These are phyloP conservation scores for Danio albolineatus DNA, from an alignment of 2,797 vertebrate genomes.

Conservation along the genomic window DNA sequence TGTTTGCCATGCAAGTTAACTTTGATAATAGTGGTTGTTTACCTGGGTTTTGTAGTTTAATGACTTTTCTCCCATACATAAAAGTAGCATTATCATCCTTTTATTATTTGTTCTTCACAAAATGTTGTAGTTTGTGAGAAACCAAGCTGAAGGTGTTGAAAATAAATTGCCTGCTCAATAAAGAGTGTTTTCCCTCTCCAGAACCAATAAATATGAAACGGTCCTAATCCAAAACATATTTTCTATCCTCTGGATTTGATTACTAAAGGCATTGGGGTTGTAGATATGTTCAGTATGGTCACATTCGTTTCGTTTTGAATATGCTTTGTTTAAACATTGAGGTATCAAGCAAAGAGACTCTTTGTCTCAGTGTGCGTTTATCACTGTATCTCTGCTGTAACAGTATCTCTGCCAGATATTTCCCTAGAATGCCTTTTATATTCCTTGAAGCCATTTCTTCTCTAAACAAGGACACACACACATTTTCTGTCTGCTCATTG, in stretches of 20 bases:
- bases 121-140: constrained; percentile 69
- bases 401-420: constrained; percentile 41
- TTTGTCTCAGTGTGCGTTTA: constrained; percentile 29
- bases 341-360: constrained; percentile 25
- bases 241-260: constrained; percentile 72
- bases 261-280: constrained; percentile 51
- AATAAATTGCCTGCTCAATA: constrained; percentile 70
- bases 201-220: constrained; percentile 67
- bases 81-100: constrained; percentile 69
- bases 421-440: constrained; percentile 39
- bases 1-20: neutral
- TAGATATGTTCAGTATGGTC: constrained; percentile 12
- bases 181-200: constrained; percentile 67
- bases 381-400: constrained; percentile 41
- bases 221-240: constrained; percentile 67
- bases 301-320: constrained; percentile 25
- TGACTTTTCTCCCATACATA: constrained; percentile 55
- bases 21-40: neutral
- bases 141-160: constrained; percentile 65
- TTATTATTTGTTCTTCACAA: constrained; percentile 65
- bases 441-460: constrained; percentile 40
- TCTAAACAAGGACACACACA: constrained; percentile 31
- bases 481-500: constrained; percentile 6
- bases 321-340: constrained; percentile 23
- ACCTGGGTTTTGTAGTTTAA: neutral